phyloP scores from a whole-genome alignment of 2,797 vertebrate species.

The Gadopsis marmoratus region DNA sequence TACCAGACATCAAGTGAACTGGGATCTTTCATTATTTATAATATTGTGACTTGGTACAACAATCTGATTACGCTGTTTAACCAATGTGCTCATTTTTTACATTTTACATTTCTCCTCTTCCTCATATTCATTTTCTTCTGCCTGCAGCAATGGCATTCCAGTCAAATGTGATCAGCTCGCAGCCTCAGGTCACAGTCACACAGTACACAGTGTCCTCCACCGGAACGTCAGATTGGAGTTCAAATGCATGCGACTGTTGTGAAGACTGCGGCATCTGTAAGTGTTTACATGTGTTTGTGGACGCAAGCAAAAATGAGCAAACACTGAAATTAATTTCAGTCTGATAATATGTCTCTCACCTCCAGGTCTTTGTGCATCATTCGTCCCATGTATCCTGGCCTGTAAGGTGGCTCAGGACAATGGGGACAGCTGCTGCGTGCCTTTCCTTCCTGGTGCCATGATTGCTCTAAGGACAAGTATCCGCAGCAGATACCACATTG shows the following conservation, averaged over 20 bases:
- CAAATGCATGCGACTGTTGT: constrained; percentile 84
- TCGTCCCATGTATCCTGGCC: constrained; percentile 85
- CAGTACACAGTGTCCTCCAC: constrained; percentile 71
- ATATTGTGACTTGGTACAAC: not conserved
- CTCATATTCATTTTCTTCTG: not conserved
- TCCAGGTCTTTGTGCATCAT: constrained; percentile 84
- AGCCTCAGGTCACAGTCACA: constrained; percentile 79
- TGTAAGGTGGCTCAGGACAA: constrained; percentile 85
- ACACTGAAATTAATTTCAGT: not conserved
- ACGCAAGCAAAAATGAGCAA: not conserved
- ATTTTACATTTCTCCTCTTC: not conserved
- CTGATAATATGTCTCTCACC: not conserved
- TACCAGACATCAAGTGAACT: not conserved
- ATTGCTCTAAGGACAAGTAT: constrained; percentile 86
- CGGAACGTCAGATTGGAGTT: constrained; percentile 77
- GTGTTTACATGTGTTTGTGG: constrained; percentile 32
- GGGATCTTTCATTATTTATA: not conserved
- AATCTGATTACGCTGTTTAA: not conserved
- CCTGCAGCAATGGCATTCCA: constrained; percentile 82
- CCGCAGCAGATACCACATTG: constrained; percentile 81
- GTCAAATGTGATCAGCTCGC: constrained; percentile 78
- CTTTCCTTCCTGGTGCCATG: constrained; percentile 84
- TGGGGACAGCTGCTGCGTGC: constrained; percentile 84
- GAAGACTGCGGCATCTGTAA: constrained; percentile 86
- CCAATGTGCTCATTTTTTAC: no score